Percentiles rank a stretch among this genome's conserved stretches.
Evolutionary conservation across 2,113 vertebrate species (phyloP).

Genomic region (Corydoras maculifer): DNA sequence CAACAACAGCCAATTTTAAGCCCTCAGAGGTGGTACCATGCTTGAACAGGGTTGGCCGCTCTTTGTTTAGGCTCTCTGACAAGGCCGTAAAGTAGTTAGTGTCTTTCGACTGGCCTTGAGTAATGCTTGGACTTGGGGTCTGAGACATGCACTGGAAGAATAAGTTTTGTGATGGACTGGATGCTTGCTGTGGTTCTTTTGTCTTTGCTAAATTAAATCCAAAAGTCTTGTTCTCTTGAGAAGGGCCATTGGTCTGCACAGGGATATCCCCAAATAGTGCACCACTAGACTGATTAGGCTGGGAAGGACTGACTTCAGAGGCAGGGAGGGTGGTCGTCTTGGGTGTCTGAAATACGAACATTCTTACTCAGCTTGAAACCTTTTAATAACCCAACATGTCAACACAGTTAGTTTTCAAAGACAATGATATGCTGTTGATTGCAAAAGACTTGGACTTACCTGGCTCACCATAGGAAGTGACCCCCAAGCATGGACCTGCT

Average conservation of each 20-base stretch:
- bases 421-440: no score
- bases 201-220: conserved; percentile 79
- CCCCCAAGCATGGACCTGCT: conserved; percentile 71
- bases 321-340: conserved; percentile 62
- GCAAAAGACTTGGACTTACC: conserved; percentile 59
- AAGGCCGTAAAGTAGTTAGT: conserved; percentile 83
- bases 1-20: conserved; percentile 52
- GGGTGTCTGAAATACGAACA: conserved; percentile 70
- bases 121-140: conserved; percentile 60
- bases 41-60: conserved; percentile 70
- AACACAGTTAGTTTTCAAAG: no score
- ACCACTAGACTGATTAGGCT: conserved; percentile 58
- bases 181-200: conserved; percentile 69
- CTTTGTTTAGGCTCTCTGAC: conserved; percentile 82
- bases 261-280: conserved; percentile 75
- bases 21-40: conserved; percentile 53
- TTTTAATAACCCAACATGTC: not conserved
- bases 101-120: conserved; percentile 58
- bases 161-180: conserved; percentile 82
- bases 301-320: conserved; percentile 70
- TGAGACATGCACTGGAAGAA: conserved; percentile 98
- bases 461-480: conserved; percentile 63
- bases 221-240: conserved; percentile 74
- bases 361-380: not conserved
- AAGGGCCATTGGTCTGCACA: conserved; percentile 77